Evolutionary conservation across 2,888 invertebrate genomes (phyloP), one percentile per base, ranked within the genome.

Genomic region (Dryobotodes eremita): DNA sequence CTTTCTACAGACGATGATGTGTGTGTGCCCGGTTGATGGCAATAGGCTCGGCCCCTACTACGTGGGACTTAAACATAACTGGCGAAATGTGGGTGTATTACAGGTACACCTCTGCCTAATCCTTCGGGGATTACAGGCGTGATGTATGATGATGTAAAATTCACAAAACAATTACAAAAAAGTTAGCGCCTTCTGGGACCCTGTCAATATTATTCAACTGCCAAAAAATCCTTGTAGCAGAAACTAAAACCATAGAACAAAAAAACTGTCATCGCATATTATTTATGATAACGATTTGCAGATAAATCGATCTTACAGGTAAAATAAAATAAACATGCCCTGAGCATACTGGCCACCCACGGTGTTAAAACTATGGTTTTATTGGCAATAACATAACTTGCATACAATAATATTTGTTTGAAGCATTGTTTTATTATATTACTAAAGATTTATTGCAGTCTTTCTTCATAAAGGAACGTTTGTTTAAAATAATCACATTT

Each of bases 301-400:
- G 31, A 59, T 74, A 74, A 74, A 53, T 74, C 31, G 20, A 1
- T 65, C 68, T 17, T 62, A 57, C 71, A 77, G 46, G 17, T 59
- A 59, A 77, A 69, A 66, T 48, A 8, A 72, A 83, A 62, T 64
- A 71, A 71, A 55, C 23, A 59, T n/a, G 31, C 36, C 36, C 8
- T 42, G 50, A 31, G 75, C 81, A 69, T 75, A 77, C 46, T 46
- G 61, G 31, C 83, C 86, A 75, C 83, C 83, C 80, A 75, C 66
- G 31, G 73, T 64, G 77, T 57, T 7, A 69, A 53, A 53, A 71
- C 57, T 79, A 6, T 59, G 50, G 57, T 74, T 71, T 83, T 82
- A 59, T 74, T 74, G 57, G 23, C 55, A 26, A 42, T 55, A 78
- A n/a, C 36, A 57, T 57, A 79, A 31, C 42, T 70, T 48, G 4